Percentiles rank a stretch among this genome's conserved stretches.
Conservation (phyloP, 2,113 vertebrate genomes). For the Pagrus major region DNA sequence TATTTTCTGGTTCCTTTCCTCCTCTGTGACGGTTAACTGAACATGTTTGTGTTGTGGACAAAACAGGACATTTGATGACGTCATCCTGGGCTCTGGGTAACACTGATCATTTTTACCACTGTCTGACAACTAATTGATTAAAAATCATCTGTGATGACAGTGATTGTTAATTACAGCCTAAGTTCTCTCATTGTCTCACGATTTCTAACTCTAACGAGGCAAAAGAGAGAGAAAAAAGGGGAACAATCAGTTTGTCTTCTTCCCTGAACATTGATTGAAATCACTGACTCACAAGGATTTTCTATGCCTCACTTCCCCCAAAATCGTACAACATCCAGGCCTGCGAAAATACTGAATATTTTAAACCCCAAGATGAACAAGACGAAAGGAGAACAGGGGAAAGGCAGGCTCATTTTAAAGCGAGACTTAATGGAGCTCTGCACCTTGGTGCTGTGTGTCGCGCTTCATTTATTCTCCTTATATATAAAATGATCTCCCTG, state of each 20-base stretch:
- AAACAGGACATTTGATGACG: too few relatives aligned
- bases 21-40: too few relatives aligned
- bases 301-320: slow-evolving; percentile 63
- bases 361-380: slow-evolving; percentile 74
- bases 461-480: background rate
- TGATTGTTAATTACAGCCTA: fast-evolving
- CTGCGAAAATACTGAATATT: slow-evolving; percentile 81
- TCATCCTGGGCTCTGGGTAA: too few relatives aligned
- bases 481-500: slow-evolving; percentile 3
- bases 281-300: slow-evolving; percentile 82
- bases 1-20: too few relatives aligned
- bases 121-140: too few relatives aligned
- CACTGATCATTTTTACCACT: too few relatives aligned
- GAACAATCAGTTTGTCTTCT: slow-evolving; percentile 51
- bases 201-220: background rate
- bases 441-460: background rate
- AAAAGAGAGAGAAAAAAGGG: background rate
- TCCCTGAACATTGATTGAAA: slow-evolving; percentile 80
- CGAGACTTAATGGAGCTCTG: slow-evolving; percentile 7
- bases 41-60: too few relatives aligned
- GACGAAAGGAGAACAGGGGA: slow-evolving; percentile 47
- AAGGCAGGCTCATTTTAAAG: slow-evolving; percentile 45
- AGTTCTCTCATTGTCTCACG: background rate
- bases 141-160: too few relatives aligned
- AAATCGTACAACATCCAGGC: slow-evolving; percentile 68